Evolutionary conservation across 2,113 vertebrate species (phyloP).

Genomic region (Ranitomeya imitator): DNA sequence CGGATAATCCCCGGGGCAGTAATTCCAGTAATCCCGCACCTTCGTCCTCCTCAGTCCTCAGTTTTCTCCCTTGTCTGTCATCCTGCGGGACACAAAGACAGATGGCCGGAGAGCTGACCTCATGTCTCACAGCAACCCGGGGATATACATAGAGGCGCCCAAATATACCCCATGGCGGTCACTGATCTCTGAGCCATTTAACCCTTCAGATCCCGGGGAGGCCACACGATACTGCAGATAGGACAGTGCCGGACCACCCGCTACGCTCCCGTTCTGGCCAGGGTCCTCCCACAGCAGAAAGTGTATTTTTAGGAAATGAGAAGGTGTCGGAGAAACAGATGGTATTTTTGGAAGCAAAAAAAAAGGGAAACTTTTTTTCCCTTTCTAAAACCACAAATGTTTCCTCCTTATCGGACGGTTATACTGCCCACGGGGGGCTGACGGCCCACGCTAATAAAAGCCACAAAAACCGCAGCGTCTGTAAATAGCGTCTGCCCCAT

Average conservation of each 20-base stretch:
- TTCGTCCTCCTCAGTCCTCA: not conserved
- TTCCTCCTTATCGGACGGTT: not conserved
- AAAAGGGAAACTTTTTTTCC: not conserved
- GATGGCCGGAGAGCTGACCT: constrained; percentile 27
- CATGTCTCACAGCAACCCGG: constrained; percentile 40
- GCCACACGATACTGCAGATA: not conserved
- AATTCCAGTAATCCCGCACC: not conserved
- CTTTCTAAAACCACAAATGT: constrained; percentile 30
- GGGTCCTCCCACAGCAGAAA: not conserved
- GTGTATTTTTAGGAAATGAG: constrained; percentile 26
- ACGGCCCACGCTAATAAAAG: constrained; percentile 17
- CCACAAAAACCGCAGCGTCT: constrained; percentile 36
- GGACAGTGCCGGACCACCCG: not conserved
- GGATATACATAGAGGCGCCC: constrained; percentile 39
- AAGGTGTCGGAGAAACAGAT: not conserved
- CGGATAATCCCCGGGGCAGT: too few relatives aligned
- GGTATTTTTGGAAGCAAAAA: constrained; percentile 20
- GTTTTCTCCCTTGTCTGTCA: not conserved
- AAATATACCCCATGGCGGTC: constrained; percentile 19
- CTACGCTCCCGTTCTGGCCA: too few relatives aligned
- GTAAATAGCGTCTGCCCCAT: constrained; percentile 14
- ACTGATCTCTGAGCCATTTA: constrained; percentile 20
- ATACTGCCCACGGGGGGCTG: not conserved
- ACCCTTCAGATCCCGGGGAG: constrained; percentile 2
- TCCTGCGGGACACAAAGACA: constrained; percentile 12